Conservation (phyloP, 2,888 invertebrate genomes). For the Lacanobia wlatinum region DNA sequence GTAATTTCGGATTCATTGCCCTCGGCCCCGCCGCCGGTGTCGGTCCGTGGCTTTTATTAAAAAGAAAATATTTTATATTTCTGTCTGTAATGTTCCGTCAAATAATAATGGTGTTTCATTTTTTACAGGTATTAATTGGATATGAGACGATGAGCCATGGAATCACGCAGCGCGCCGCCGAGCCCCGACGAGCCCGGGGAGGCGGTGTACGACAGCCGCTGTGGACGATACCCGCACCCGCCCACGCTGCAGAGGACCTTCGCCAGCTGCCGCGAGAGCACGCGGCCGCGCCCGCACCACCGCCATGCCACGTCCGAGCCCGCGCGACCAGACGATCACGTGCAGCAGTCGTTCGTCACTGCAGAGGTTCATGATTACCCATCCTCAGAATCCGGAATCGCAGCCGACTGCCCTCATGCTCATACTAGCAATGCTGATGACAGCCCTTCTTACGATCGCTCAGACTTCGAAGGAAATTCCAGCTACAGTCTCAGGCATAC, state of each 20-base stretch:
- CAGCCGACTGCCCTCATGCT: constrained; percentile 88
- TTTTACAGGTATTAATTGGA: constrained; percentile 83
- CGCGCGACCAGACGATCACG: constrained; percentile 86
- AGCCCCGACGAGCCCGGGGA: constrained; percentile 90
- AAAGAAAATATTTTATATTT: constrained; percentile 73
- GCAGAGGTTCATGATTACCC: constrained; percentile 90
- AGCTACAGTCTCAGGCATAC: constrained; percentile 85
- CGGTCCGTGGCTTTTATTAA: constrained; percentile 77
- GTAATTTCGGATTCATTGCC: constrained; percentile 90
- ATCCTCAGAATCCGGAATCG: constrained; percentile 90
- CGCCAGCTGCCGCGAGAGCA: constrained; percentile 86
- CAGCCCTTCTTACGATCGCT: constrained; percentile 87
- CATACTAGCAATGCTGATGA: constrained; percentile 87
- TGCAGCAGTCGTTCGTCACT: constrained; percentile 78
- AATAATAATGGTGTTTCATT: constrained; percentile 64
- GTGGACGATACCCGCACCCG: constrained; percentile 92
- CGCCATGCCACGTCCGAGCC: constrained; percentile 88
- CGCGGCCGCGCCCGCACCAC: constrained; percentile 84
- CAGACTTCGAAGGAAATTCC: constrained; percentile 87
- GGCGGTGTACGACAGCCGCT: constrained; percentile 94
- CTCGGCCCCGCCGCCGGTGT: constrained; percentile 76
- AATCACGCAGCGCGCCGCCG: constrained; percentile 91
- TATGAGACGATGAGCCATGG: constrained; percentile 90
- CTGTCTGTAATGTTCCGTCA: constrained; percentile 56
- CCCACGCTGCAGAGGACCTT: constrained; percentile 89